Base-by-base conservation (phyloP, 2,888 invertebrate genomes). In the Aleiodes testaceus region DNA sequence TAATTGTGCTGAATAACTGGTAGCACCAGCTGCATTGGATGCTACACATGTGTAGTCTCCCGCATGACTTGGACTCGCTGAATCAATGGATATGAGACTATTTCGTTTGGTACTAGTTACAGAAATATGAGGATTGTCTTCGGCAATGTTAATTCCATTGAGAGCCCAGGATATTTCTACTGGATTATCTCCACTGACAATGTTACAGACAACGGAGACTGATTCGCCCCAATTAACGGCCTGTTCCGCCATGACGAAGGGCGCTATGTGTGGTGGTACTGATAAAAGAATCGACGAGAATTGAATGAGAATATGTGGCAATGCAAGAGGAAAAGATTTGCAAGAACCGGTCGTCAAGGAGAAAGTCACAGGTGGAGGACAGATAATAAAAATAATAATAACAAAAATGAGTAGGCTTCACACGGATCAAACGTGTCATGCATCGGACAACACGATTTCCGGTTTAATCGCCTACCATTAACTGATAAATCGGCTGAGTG, bases 151-250 rank as follows among this genome's bases (percentile, higher is more conserved):
- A 74, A 89, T 88, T 79, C 91, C 92, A 82, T 93, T 91, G 81
- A 93, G 89, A 75, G 90, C 90, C 95, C 95, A 95, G 59, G 90
- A 90, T 74, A 95, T 92, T 73, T 90, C 90, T 74, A 95, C 89
- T 14, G 95, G 95, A 78, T 93, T 89, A 88, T 95, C 95, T 73
- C 95, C 94, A 82, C 92, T 91, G 72, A 92, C 89, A 75, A 92
- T 90, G 50, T 91, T 91, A 87, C 93, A 93, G 79, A 91, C 91
- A 71, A 91, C 89, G 76, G 91, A 91, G 70, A 91, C 91, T 72
- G 92, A 90, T 87, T 92, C 92, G 68, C 92, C 92, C 75, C 91
- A 90, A 80, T 91, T 91, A 76, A 91, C 90, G 72, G 91, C 89
- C 80, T 91, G 91, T 80, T 92, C 91, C 63, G 84, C 86, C 76